These are phyloP conservation scores for Trimorus sp. DNA, from an alignment of 2,888 invertebrate species.

Conservation along the genomic window DNA sequence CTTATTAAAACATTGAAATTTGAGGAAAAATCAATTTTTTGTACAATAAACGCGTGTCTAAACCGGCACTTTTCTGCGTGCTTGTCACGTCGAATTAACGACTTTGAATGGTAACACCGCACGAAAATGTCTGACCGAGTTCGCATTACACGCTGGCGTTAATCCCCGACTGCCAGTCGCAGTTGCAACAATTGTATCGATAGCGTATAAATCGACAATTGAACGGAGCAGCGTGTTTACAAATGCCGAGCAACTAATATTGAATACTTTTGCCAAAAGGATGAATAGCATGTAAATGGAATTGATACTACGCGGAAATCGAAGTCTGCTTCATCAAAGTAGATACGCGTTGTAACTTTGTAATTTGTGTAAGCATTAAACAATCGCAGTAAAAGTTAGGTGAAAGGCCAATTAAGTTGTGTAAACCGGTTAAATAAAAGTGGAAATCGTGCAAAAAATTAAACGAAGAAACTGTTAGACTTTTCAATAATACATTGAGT, in stretches of 20 bases:
- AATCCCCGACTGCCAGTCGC: conserved; percentile 2
- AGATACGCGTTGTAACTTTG: conserved; percentile 54
- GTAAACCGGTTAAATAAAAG: too few species aligned
- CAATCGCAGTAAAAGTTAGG: too few species aligned
- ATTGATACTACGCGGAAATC: conserved; percentile 41
- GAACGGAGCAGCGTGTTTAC: conserved; percentile 31
- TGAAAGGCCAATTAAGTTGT: too few species aligned
- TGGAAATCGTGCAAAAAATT: too few species aligned
- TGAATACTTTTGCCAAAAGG: conserved; percentile 40
- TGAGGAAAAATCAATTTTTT: too few species aligned
- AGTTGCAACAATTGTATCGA: conserved; percentile 14
- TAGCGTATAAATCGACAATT: conserved; percentile 23
- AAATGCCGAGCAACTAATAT: conserved; percentile 38
- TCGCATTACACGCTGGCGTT: conserved; percentile 13
- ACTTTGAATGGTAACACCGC: too few species aligned
- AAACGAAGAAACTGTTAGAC: too few species aligned
- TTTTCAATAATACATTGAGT: too few species aligned
- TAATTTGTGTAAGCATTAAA: conserved; percentile 32
- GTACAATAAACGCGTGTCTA: too few species aligned
- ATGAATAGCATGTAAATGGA: conserved; percentile 40
- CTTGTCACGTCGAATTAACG: too few species aligned
- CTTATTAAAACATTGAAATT: too few species aligned
- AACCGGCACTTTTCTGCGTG: too few species aligned
- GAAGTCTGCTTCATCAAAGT: conserved; percentile 44
- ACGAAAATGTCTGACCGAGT: not conserved